phyloP scores from a whole-genome alignment of 1,140 invertebrate species.

The Nasonia longicornis region DNA sequence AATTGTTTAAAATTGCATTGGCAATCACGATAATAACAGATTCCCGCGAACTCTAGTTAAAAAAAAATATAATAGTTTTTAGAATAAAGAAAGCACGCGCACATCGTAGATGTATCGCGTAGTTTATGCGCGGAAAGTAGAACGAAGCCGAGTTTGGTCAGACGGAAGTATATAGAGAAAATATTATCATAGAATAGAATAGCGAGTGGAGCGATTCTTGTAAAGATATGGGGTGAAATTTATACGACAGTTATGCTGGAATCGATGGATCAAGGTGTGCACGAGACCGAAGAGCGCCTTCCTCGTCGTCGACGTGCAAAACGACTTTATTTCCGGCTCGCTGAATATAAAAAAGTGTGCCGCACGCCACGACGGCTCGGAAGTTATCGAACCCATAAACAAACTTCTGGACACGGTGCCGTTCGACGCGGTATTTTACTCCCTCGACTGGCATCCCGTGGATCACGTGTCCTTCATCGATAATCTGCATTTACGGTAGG shows the following conservation, averaged over 20 bases:
- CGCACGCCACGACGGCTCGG: constrained; percentile 89
- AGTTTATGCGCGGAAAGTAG: background rate
- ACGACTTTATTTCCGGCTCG: constrained; percentile 97
- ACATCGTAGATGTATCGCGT: background rate
- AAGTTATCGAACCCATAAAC: constrained; percentile 94
- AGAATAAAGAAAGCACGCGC: background rate
- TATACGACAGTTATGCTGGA: constrained; percentile 75
- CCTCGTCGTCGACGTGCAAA: constrained; percentile 96
- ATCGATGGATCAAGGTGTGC: constrained; percentile 83
- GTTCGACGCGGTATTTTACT: constrained; percentile 96
- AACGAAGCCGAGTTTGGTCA: background rate
- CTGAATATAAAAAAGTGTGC: constrained; percentile 93
- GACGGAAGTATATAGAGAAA: background rate
- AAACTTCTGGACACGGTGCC: constrained; percentile 83
- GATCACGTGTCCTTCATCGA: constrained; percentile 98
- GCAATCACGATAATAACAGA: too few relatives aligned
- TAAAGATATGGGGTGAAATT: constrained; percentile 11
- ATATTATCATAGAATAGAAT: constrained; percentile 12
- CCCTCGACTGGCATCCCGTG: constrained; percentile 96
- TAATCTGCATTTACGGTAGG: constrained; percentile 76
- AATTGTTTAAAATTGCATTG: too few relatives aligned
- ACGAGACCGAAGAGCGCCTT: constrained; percentile 87
- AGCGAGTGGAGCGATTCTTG: too few relatives aligned
- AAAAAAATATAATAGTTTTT: background rate
- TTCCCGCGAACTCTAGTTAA: too few relatives aligned